phyloP scores from a whole-genome alignment of 2,888 invertebrate genomes.

The Atethmia centrago region DNA sequence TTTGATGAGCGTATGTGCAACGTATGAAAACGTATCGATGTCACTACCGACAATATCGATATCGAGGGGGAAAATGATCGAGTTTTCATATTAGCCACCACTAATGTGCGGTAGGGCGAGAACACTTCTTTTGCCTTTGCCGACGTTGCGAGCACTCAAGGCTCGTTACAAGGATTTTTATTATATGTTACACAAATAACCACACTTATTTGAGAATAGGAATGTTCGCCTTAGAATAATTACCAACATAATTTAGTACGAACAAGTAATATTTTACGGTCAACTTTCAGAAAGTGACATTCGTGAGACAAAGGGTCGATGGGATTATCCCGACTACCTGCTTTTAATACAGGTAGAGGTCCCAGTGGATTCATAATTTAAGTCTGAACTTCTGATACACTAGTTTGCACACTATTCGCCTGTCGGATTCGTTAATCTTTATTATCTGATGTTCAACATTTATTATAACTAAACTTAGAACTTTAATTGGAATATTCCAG shows the following conservation, averaged over 20 bases:
- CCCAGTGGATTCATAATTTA: conserved; percentile 78
- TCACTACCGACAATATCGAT: conserved; percentile 17
- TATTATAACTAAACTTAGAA: conserved; percentile 11
- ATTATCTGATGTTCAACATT: conserved; percentile 47
- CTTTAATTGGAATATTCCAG: conserved; percentile 13
- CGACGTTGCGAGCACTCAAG: conserved; percentile 35
- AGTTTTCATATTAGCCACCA: conserved; percentile 34
- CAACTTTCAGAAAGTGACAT: conserved; percentile 75
- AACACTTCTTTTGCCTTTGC: conserved; percentile 27
- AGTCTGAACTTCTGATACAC: conserved; percentile 69
- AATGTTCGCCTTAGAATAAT: conserved; percentile 28
- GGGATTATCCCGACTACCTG: conserved; percentile 78
- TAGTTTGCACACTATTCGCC: conserved; percentile 66
- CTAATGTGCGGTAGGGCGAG: conserved; percentile 24
- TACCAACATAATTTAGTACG: conserved; percentile 20
- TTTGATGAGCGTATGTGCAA: conserved; percentile 40
- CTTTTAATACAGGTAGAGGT: conserved; percentile 73
- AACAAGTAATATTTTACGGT: conserved; percentile 73
- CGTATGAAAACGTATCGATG: conserved; percentile 41
- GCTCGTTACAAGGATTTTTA: conserved; percentile 38
- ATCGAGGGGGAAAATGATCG: conserved; percentile 25
- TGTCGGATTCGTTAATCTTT: conserved; percentile 64
- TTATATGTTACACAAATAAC: conserved; percentile 20
- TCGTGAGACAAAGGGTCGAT: conserved; percentile 73
- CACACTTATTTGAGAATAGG: conserved; percentile 3